These are phyloP conservation scores for Hippocampus mohnikei DNA, from an alignment of 2,113 vertebrate species.

Conservation along the genomic window DNA sequence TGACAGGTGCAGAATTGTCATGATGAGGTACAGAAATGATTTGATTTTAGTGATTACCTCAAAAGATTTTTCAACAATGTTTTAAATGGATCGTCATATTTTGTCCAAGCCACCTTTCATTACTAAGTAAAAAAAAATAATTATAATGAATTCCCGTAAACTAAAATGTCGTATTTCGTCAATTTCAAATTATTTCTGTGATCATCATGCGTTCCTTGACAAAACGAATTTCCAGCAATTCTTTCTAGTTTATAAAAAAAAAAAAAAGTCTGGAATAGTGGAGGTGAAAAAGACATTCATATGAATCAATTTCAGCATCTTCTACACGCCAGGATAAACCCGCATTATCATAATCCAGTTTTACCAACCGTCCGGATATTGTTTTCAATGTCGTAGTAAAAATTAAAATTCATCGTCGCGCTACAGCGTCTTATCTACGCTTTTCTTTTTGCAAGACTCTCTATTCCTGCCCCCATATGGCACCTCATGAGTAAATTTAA, in stretches of 20 bases:
- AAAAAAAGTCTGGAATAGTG: neutral
- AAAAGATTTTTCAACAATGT: neutral
- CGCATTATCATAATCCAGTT: slow-evolving; percentile 28
- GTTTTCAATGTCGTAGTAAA: neutral
- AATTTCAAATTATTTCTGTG: neutral
- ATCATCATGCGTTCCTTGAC: neutral
- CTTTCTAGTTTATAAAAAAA: neutral
- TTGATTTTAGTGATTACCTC: neutral
- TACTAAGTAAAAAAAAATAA: no score
- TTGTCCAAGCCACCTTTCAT: neutral
- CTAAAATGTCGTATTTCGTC: neutral
- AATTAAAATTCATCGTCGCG: slow-evolving; percentile 20
- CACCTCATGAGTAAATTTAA: slow-evolving; percentile 23
- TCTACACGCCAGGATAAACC: slow-evolving; percentile 8
- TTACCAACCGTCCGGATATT: slow-evolving; percentile 25
- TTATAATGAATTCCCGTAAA: no score
- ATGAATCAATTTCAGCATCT: slow-evolving; percentile 8
- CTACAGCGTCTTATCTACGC: slow-evolving; percentile 1
- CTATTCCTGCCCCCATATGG: slow-evolving; percentile 27
- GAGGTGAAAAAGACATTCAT: slow-evolving; percentile 18
- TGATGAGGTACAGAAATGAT: no score
- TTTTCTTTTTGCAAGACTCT: slow-evolving; percentile 20
- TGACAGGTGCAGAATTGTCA: no score
- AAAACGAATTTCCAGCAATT: neutral
- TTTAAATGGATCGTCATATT: neutral